Base-by-base conservation (phyloP, 64 coral and sea anemone genomes). In the Dendrophyllia cribrosa region DNA sequence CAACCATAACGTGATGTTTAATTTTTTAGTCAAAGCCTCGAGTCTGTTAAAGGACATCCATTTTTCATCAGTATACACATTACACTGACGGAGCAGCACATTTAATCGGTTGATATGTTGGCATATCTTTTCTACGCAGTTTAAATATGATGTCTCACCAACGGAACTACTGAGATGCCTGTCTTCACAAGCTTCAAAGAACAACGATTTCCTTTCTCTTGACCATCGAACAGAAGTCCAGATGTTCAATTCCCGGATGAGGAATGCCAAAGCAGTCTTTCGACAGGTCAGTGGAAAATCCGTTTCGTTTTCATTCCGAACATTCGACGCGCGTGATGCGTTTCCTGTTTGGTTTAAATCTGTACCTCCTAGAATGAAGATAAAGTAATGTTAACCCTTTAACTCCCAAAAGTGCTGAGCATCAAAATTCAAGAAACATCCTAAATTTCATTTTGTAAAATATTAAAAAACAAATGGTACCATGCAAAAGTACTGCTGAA, bases 251-350 rank as follows among this genome's bases (percentile, higher is more conserved):
- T 77, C 34, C 75, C 72, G 48, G 75, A 77, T 23, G 75, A 24
- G 48, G 74, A 77, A 55, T 55, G 0, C 51, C 6, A 26, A 23
- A 21, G n/a, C n/a, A n/a, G 16, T 17, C 11, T 56, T 55, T 53
- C 75, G 17, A 55, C 75, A 58, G 75, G 75, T 77, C 75, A 55
- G 77, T 34, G 77, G 23, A 60, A 20, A 59, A 58, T 26, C 14
- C 16, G 8, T 79, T 43, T 26, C 7, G 55, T 43, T 79, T 79
- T 59, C 21, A 25, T 59, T 17, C 22, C 79, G 47, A 61, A n/a
- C 24, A 46, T 82, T 26, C 15, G 8, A 82, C 43, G 19, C 25
- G 60, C 43, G 16, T 65, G 6, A 65, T 5, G 26, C 24, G 60
- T 82, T 82, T 82, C 79, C 59, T 61, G 58, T 82, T 14, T 17